Evolutionary conservation across 2,888 invertebrate genomes (phyloP).

Genomic region (Caenorhabditis sp.): DNA sequence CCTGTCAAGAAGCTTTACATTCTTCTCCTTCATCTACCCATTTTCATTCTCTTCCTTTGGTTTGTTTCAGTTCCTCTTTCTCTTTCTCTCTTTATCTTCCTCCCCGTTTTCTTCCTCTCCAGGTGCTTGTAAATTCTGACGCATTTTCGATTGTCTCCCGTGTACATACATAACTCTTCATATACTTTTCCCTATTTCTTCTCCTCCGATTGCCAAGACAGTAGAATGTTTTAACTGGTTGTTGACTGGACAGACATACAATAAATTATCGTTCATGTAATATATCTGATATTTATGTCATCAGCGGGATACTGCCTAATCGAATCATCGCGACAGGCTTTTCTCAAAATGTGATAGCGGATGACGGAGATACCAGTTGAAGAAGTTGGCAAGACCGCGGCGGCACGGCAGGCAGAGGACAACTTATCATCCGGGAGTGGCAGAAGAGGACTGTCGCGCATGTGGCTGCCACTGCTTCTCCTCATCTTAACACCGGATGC

Average conservation of each 20-base stretch:
- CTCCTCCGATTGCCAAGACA: conserved; percentile 32
- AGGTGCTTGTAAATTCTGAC: conserved; percentile 57
- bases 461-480: conserved; percentile 33
- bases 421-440: conserved; percentile 37
- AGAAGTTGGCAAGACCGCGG: neutral
- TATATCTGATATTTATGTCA: conserved; percentile 33
- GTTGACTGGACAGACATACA: conserved; percentile 30
- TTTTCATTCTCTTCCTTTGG: conserved; percentile 18
- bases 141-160: conserved; percentile 31
- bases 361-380: conserved; percentile 54
- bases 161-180: conserved; percentile 42
- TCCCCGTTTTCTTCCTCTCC: conserved; percentile 14
- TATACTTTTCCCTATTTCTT: conserved; percentile 17
- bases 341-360: conserved; percentile 45
- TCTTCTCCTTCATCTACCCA: conserved; percentile 18
- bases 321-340: conserved; percentile 54
- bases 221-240: conserved; percentile 50
- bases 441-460: conserved; percentile 14
- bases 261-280: conserved; percentile 53
- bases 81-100: too few species aligned
- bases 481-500: conserved; percentile 25
- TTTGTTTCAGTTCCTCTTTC: neutral
- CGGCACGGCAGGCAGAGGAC: too few species aligned
- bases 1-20: neutral
- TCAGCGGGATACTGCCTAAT: conserved; percentile 29